Evolutionary conservation across 2,797 vertebrate species (phyloP).

Genomic region (Botia almorhae): DNA sequence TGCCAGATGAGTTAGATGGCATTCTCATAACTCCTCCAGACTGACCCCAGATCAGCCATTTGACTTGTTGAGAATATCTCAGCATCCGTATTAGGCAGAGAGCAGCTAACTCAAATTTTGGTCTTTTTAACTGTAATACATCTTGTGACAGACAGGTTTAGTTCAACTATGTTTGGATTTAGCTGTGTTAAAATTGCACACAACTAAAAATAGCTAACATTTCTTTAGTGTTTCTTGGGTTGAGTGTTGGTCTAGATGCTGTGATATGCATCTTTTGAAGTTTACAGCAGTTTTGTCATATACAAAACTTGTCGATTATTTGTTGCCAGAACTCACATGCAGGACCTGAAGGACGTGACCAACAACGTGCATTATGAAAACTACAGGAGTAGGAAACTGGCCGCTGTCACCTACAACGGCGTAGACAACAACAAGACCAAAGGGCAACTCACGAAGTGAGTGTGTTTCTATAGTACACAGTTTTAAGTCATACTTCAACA

Average conservation of each 20-base stretch:
- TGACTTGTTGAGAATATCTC: neutral
- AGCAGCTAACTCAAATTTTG: neutral
- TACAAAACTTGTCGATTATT: neutral
- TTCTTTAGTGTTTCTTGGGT: neutral
- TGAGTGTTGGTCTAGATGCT: neutral
- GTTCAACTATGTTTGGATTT: too few relatives aligned
- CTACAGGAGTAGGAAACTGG: conserved; percentile 93
- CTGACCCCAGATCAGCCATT: neutral
- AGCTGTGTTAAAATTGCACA: neutral
- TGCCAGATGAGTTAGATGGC: neutral
- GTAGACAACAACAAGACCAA: conserved; percentile 93
- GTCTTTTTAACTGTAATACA: neutral
- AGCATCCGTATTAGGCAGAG: neutral
- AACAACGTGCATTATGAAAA: conserved; percentile 98
- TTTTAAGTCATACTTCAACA: neutral
- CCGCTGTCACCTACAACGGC: conserved; percentile 93
- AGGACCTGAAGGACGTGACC: conserved; percentile 96
- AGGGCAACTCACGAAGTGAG: conserved; percentile 94
- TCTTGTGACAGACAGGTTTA: too few relatives aligned
- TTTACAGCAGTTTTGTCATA: neutral
- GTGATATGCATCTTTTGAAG: neutral
- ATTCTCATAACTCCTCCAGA: neutral
- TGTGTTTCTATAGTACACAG: conserved; percentile 4
- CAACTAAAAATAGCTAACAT: neutral
- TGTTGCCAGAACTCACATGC: conserved; percentile 90